phyloP scores from a whole-genome alignment of 2,797 vertebrate genomes.

The Sebastes trivittatus region DNA sequence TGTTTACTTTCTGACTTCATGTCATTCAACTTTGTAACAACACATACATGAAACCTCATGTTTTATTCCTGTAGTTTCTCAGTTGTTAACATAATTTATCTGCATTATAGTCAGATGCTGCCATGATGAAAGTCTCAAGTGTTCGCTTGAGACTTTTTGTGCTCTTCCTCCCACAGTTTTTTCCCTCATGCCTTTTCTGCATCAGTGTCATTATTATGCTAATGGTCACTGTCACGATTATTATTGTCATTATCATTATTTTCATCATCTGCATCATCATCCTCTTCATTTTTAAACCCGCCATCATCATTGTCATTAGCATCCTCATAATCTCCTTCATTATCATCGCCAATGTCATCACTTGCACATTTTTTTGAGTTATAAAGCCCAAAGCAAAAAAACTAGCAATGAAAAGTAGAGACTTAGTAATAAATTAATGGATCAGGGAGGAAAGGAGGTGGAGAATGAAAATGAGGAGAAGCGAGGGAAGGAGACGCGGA shows the following conservation, averaged over 20 bases:
- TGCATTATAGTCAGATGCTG: not conserved
- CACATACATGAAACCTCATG: not conserved
- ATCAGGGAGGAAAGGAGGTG: not conserved
- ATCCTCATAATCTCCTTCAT: slow-evolving; percentile 43
- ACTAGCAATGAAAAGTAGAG: not conserved
- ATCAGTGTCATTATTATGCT: slow-evolving; percentile 26
- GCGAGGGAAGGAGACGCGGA: not conserved
- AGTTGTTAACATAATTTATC: not conserved
- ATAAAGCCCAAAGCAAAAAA: slow-evolving; percentile 39
- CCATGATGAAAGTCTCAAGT: not conserved
- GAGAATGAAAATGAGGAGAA: not conserved
- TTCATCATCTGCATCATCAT: slow-evolving; percentile 44
- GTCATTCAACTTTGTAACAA: not conserved
- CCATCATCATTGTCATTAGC: slow-evolving; percentile 21
- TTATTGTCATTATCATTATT: slow-evolving; percentile 31
- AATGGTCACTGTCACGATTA: slow-evolving; percentile 13
- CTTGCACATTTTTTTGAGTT: slow-evolving; percentile 25
- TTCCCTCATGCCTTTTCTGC: not conserved
- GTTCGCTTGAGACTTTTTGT: not conserved
- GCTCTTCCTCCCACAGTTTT: not conserved
- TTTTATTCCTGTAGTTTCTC: not conserved
- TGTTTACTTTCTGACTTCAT: not conserved
- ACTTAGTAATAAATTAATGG: not conserved
- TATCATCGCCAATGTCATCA: slow-evolving; percentile 44
- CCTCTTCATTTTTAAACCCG: slow-evolving; percentile 25